Evolutionary conservation across 2,888 invertebrate species (phyloP).

Genomic region (Syritta pipiens): DNA sequence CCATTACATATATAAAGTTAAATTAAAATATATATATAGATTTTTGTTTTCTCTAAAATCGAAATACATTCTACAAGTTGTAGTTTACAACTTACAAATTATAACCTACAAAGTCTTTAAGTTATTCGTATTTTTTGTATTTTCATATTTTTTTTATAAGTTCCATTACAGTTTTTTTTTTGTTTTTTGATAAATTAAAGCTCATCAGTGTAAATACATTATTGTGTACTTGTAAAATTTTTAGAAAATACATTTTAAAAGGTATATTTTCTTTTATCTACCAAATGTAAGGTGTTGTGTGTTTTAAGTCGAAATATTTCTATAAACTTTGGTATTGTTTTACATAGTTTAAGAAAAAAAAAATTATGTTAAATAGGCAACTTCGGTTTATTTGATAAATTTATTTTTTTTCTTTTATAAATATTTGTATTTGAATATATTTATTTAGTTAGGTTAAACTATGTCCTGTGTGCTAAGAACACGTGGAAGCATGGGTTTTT

Average conservation of each 20-base stretch:
- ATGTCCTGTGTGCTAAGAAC: background rate
- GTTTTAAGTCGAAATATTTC: slow-evolving; percentile 47
- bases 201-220: slow-evolving; percentile 37
- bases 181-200: slow-evolving; percentile 49
- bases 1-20: slow-evolving; percentile 17
- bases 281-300: slow-evolving; percentile 21
- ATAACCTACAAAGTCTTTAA: slow-evolving; percentile 50
- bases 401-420: background rate
- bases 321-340: slow-evolving; percentile 66
- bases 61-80: background rate
- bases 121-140: slow-evolving; percentile 11
- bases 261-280: slow-evolving; percentile 7
- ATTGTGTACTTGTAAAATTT: background rate
- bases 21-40: slow-evolving; percentile 10
- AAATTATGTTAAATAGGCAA: slow-evolving; percentile 59
- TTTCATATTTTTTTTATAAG: background rate
- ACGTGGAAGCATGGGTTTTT: slow-evolving; percentile 40
- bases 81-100: slow-evolving; percentile 6
- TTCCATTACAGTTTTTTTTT: slow-evolving; percentile 1
- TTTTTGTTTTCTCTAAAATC: background rate
- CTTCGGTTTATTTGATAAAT: too few species aligned
- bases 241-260: slow-evolving; percentile 3
- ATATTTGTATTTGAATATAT: background rate
- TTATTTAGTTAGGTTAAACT: background rate
- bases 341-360: slow-evolving; percentile 54